These are phyloP conservation scores for Paramormyrops kingsleyae DNA, from an alignment of 2,113 vertebrate genomes.

Conservation along the genomic window DNA sequence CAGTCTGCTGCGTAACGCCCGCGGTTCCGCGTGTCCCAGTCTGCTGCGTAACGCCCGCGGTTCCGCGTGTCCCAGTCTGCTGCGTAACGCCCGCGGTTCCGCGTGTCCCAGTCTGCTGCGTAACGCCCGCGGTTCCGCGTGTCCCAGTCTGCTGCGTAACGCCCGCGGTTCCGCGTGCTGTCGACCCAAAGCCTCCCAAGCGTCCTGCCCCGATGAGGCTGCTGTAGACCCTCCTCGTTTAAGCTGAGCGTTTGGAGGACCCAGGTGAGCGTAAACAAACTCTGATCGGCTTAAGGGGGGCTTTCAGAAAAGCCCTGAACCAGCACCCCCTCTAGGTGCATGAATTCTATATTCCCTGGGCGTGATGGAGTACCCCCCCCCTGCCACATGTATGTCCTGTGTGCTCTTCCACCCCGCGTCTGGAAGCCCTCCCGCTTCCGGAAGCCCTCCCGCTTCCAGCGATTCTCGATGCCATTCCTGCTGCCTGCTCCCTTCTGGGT, in stretches of 20 bases:
- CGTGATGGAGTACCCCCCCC: not conserved
- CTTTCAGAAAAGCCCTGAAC: not conserved
- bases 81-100: too few species aligned
- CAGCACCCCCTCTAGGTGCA: not conserved
- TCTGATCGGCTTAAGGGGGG: not conserved
- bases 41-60: not conserved
- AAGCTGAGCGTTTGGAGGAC: not conserved
- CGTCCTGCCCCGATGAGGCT: not conserved
- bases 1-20: not conserved
- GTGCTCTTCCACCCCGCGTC: not conserved
- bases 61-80: not conserved
- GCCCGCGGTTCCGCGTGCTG: not conserved
- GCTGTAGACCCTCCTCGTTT: not conserved
- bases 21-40: not conserved
- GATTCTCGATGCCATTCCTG: not conserved
- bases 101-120: not conserved
- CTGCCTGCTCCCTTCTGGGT: too few species aligned
- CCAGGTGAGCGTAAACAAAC: not conserved
- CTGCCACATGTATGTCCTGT: too few species aligned
- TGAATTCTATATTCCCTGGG: not conserved
- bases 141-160: not conserved
- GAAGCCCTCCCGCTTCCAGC: not conserved
- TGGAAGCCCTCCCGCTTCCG: not conserved
- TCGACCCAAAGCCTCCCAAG: not conserved
- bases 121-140: too few species aligned